Evolutionary conservation across 92 coral and sea anemone genomes (phyloP).

Genomic region (Micromussa lordhowensis): DNA sequence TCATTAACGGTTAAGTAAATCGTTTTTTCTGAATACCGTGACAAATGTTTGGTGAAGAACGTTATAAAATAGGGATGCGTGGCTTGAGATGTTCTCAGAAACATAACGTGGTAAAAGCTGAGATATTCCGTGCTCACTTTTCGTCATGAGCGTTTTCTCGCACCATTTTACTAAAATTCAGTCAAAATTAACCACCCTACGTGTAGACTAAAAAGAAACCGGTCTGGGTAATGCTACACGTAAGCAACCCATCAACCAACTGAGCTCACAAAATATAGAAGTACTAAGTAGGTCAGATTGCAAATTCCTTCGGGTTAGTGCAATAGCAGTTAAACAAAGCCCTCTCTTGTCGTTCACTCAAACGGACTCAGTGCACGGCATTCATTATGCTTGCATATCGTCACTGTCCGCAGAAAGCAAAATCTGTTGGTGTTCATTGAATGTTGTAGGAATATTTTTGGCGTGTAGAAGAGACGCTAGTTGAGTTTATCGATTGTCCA

Average conservation of each 20-base stretch:
- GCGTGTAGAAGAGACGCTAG: neutral
- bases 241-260: neutral
- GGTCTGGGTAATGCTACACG: too few relatives aligned
- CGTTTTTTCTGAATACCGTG: neutral
- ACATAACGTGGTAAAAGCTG: neutral
- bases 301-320: neutral
- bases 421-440: neutral
- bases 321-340: neutral
- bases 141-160: neutral
- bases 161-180: neutral
- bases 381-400: neutral
- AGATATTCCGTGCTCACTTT: neutral
- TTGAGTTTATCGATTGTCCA: slow-evolving; percentile 83
- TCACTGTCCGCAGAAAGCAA: neutral
- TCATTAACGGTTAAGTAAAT: neutral
- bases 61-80: neutral
- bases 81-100: neutral
- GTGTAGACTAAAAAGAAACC: too few relatives aligned
- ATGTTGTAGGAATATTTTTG: neutral
- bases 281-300: neutral
- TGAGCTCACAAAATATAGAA: too few relatives aligned
- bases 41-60: neutral
- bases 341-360: neutral
- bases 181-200: neutral
- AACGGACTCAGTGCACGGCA: neutral